Percentiles rank a stretch among this genome's conserved stretches.
phyloP scores from a whole-genome alignment of 2,797 vertebrate genomes.

The Darevskia nairensis region DNA sequence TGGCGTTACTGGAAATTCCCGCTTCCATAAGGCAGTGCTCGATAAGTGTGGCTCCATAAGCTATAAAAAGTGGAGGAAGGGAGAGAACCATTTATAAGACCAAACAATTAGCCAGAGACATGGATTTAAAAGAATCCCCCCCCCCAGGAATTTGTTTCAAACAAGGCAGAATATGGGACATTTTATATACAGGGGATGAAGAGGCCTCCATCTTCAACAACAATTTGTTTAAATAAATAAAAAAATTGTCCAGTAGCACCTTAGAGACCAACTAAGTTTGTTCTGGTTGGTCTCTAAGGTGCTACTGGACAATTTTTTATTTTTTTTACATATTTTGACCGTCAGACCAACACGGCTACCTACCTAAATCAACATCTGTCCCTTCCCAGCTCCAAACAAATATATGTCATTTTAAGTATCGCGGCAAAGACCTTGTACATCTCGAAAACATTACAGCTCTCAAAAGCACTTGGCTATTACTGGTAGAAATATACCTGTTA shows the following conservation, averaged over 20 bases:
- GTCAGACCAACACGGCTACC: no score
- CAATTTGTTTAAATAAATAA: no score
- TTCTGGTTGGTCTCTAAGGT: no score
- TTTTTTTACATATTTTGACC: no score
- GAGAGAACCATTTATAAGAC: background rate
- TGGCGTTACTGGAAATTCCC: conserved; percentile 85
- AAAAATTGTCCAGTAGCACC: no score
- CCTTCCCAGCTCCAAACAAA: background rate
- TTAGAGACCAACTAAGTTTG: no score
- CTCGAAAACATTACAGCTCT: background rate
- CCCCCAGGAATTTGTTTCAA: no score
- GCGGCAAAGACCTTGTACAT: background rate
- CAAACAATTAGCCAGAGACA: background rate
- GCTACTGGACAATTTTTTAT: no score
- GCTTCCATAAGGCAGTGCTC: conserved; percentile 93
- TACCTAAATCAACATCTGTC: no score
- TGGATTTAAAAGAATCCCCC: background rate
- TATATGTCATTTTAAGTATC: background rate
- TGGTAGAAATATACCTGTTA: background rate
- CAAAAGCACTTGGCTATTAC: background rate
- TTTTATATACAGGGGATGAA: background rate
- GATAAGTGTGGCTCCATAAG: conserved; percentile 92
- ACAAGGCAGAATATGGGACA: background rate
- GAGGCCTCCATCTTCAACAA: background rate
- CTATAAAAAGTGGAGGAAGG: conserved; percentile 55